Percentiles rank a stretch among this genome's conserved stretches.
Conservation (phyloP, 2,797 vertebrate genomes). For the Jordanella pulchra region DNA sequence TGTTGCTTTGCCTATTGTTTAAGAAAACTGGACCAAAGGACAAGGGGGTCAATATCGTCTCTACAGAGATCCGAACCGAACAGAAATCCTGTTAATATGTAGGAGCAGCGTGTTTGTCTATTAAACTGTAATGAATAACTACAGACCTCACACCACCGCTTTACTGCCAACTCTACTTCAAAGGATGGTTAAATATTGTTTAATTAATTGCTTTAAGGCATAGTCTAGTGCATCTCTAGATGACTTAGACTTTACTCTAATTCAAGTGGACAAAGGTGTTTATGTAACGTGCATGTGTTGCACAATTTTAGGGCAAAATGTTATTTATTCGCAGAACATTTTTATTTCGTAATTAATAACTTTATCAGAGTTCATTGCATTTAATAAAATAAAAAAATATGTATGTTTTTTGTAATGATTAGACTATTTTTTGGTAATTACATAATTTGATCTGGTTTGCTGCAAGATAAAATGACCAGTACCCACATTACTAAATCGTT, state of each 20-base stretch:
- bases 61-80: neutral
- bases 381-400: neutral
- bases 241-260: neutral
- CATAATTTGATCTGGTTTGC: neutral
- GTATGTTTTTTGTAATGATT: neutral
- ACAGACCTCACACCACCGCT: neutral
- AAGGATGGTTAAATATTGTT: neutral
- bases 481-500: neutral
- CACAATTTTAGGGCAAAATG: neutral
- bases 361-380: neutral
- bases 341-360: too few species aligned
- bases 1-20: constrained; percentile 25
- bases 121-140: neutral
- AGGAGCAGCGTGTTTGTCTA: neutral
- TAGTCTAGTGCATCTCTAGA: neutral
- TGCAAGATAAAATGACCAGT: neutral
- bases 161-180: neutral
- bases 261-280: neutral
- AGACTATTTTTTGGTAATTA: neutral
- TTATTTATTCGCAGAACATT: too few species aligned
- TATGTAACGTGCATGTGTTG: neutral
- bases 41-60: constrained; percentile 13
- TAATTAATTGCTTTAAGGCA: neutral
- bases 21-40: constrained; percentile 35
- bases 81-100: constrained; percentile 4